phyloP scores from a whole-genome alignment of 1,140 invertebrate genomes.

The Heterodera carotae region DNA sequence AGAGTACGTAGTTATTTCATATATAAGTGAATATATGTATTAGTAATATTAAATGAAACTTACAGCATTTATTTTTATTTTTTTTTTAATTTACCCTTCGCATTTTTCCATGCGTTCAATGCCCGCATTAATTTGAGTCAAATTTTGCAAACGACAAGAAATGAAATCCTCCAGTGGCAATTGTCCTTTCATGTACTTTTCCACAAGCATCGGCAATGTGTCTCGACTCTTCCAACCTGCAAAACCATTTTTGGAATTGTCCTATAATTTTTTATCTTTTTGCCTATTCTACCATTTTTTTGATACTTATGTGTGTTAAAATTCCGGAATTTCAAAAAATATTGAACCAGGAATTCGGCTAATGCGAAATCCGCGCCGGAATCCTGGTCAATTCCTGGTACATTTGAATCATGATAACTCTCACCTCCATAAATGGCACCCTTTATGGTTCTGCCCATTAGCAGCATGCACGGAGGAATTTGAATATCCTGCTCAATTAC shows the following conservation, averaged over 20 bases:
- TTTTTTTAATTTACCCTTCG: neutral
- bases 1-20: neutral
- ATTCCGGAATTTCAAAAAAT: neutral
- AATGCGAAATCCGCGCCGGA: no score
- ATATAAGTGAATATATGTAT: neutral
- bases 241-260: conserved; percentile 55
- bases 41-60: neutral
- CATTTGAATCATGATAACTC: conserved; percentile 84
- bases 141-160: conserved; percentile 53
- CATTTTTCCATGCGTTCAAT: conserved; percentile 8
- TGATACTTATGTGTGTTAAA: no score
- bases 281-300: no score
- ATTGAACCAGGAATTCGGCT: neutral
- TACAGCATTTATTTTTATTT: neutral
- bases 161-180: conserved; percentile 73
- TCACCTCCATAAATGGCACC: conserved; percentile 86
- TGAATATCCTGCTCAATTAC: conserved; percentile 71
- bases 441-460: conserved; percentile 71
- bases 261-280: no score
- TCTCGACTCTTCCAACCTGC: conserved; percentile 82
- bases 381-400: no score
- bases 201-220: conserved; percentile 71
- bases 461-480: conserved; percentile 65
- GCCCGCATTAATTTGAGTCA: conserved; percentile 9
- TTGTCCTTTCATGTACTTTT: conserved; percentile 87